phyloP scores from a whole-genome alignment of 2,113 vertebrate species.

The Pangasianodon hypophthalmus region DNA sequence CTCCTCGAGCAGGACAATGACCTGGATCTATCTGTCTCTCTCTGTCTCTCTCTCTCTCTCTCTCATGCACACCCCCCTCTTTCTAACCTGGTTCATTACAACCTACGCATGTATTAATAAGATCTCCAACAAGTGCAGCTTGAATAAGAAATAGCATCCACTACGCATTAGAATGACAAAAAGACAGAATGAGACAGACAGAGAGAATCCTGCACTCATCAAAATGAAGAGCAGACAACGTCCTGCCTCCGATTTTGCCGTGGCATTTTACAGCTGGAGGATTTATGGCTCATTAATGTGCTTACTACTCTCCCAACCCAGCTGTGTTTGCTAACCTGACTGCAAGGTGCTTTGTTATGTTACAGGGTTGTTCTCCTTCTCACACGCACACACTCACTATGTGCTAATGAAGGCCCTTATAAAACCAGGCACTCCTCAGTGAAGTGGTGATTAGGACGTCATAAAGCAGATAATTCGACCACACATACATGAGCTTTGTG shows the following conservation, averaged over 20 bases:
- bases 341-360: constrained; percentile 50
- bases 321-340: constrained; percentile 56
- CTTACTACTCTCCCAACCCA: constrained; percentile 44
- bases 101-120: constrained; percentile 1
- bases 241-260: neutral
- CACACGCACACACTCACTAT: constrained; percentile 48
- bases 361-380: constrained; percentile 27
- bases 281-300: constrained; percentile 53
- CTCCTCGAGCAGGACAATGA: constrained; percentile 70
- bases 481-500: constrained; percentile 19
- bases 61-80: neutral
- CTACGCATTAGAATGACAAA: constrained; percentile 16
- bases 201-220: constrained; percentile 43
- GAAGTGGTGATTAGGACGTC: constrained; percentile 41
- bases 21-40: constrained; percentile 56
- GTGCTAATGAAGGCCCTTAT: constrained; percentile 52
- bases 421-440: constrained; percentile 36
- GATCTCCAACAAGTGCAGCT: constrained; percentile 6
- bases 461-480: constrained; percentile 30
- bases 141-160: neutral
- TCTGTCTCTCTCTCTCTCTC: neutral
- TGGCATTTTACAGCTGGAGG: constrained; percentile 43
- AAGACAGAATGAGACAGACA: constrained; percentile 28
- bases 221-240: constrained; percentile 23
- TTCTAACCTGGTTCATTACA: constrained; percentile 42